These are phyloP conservation scores for Eremobia ochroleuca DNA, from an alignment of 2,888 invertebrate genomes.

Conservation along the genomic window DNA sequence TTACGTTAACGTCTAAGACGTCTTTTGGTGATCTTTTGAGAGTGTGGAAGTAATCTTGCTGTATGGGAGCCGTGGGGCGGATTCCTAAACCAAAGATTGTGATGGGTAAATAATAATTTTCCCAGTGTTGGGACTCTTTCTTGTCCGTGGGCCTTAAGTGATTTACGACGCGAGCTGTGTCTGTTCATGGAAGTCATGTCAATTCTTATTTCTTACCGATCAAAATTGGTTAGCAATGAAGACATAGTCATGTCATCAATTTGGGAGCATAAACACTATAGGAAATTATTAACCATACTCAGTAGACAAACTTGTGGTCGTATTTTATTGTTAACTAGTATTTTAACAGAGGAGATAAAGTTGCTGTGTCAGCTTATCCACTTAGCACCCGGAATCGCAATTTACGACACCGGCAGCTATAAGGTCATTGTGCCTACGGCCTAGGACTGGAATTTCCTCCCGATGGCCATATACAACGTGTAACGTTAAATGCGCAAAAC, in stretches of 20 bases:
- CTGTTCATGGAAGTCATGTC: neutral
- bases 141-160: neutral
- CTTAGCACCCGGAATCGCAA: neutral
- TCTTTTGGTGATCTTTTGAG: slow-evolving; percentile 19
- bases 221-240: neutral
- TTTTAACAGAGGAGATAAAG: neutral
- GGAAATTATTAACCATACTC: neutral
- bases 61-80: slow-evolving; percentile 5
- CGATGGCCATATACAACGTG: neutral
- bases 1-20: neutral
- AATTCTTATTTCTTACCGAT: neutral
- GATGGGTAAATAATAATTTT: neutral
- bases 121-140: neutral
- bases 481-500: too few species aligned
- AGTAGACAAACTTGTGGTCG: neutral
- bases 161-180: neutral
- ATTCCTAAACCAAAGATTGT: slow-evolving; percentile 22
- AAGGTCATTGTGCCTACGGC: neutral
- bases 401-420: neutral
- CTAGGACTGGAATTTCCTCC: neutral
- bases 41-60: slow-evolving; percentile 3
- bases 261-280: neutral
- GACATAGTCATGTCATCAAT: too few species aligned
- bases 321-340: neutral
- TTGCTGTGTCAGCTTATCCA: neutral